Conservation (phyloP, 2,888 invertebrate genomes). For the Caenorhabditis panamensis region DNA sequence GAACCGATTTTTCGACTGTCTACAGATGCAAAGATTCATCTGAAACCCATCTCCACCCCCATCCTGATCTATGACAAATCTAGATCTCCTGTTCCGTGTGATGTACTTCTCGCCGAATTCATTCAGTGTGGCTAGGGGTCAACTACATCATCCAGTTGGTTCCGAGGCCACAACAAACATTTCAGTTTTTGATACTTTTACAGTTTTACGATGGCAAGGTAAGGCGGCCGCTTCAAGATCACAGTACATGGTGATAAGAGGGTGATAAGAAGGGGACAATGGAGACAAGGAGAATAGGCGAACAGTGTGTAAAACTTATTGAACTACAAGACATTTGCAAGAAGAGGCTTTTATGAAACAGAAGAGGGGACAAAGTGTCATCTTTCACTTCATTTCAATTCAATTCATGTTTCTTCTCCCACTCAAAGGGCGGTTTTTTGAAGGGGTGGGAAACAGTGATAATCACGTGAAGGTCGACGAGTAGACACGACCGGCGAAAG, state of each 20-base stretch:
- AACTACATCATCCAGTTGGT: too few relatives aligned
- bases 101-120: too few relatives aligned
- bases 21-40: too few relatives aligned
- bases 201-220: not conserved
- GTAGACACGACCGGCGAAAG: not conserved
- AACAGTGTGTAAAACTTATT: not conserved
- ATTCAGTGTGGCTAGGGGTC: too few relatives aligned
- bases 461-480: conserved; percentile 38
- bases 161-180: not conserved
- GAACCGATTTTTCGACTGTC: too few relatives aligned
- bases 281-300: not conserved
- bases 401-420: not conserved
- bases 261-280: not conserved
- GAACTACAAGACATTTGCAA: not conserved
- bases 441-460: conserved; percentile 18
- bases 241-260: not conserved
- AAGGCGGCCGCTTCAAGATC: not conserved
- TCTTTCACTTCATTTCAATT: not conserved
- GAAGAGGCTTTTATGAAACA: too few relatives aligned
- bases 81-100: too few relatives aligned
- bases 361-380: not conserved
- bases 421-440: conserved; percentile 38
- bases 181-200: conserved; percentile 9
- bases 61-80: too few relatives aligned
- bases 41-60: too few relatives aligned